These are phyloP conservation scores for Porites rus DNA, from an alignment of 92 coral and sea anemone species.

Conservation along the genomic window DNA sequence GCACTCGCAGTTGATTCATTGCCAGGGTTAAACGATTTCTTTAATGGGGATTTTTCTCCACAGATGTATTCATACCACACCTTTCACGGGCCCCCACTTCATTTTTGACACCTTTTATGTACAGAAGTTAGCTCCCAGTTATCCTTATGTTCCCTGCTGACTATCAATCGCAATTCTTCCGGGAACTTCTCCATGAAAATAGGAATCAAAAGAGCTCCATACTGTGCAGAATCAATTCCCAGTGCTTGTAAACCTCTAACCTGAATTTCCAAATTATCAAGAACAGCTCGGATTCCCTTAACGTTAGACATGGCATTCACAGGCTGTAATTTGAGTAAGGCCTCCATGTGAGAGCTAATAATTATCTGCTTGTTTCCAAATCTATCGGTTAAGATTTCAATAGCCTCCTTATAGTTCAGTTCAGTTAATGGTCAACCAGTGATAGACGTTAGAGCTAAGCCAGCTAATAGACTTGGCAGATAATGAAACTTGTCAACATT, in stretches of 20 bases:
- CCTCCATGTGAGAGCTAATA: constrained; percentile 45
- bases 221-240: constrained; percentile 18
- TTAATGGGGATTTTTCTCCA: neutral
- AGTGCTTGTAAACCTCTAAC: constrained; percentile 34
- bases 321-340: neutral
- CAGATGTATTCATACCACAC: neutral
- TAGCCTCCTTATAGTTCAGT: constrained; percentile 1
- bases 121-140: constrained; percentile 8
- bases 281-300: constrained; percentile 11
- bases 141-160: constrained; percentile 4
- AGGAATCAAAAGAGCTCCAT: constrained; percentile 32
- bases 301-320: constrained; percentile 8
- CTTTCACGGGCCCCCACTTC: constrained; percentile 30
- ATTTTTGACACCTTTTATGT: neutral
- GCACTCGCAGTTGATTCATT: neutral
- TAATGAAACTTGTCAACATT: constrained; percentile 41
- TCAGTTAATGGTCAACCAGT: constrained; percentile 36
- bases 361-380: constrained; percentile 43
- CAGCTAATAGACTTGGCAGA: constrained; percentile 28
- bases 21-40: neutral
- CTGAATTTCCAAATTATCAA: constrained; percentile 23
- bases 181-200: constrained; percentile 22
- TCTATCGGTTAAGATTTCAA: constrained; percentile 29
- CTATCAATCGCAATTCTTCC: constrained; percentile 21
- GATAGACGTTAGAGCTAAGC: constrained; percentile 29